Evolutionary conservation across 2,888 invertebrate species (phyloP).

Genomic region (Aphidoletes aphidimyza): DNA sequence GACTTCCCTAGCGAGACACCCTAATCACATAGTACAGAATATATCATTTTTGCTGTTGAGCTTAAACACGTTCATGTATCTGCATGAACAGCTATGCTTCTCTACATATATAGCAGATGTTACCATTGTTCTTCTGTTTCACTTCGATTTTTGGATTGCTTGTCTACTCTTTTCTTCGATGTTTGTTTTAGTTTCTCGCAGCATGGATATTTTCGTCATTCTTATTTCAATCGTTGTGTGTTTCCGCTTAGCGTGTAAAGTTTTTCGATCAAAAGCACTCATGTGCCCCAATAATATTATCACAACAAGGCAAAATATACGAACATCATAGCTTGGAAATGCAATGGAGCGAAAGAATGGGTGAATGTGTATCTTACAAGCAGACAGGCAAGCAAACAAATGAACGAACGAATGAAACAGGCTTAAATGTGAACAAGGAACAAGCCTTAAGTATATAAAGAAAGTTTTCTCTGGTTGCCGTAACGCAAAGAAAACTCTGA

Average conservation of each 20-base stretch:
- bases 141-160: too few species aligned
- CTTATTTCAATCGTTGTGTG: conserved; percentile 39
- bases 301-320: background rate
- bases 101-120: too few species aligned
- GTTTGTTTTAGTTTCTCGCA: conserved; percentile 2
- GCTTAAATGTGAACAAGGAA: background rate
- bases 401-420: too few species aligned
- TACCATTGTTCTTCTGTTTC: too few species aligned
- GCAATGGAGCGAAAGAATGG: conserved; percentile 8
- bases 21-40: too few species aligned
- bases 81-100: too few species aligned
- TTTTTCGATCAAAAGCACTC: conserved; percentile 45
- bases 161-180: background rate
- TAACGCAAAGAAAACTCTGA: background rate
- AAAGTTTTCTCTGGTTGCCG: background rate
- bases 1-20: too few species aligned
- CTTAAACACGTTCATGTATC: too few species aligned
- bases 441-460: background rate
- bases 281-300: conserved; percentile 29
- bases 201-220: conserved; percentile 11
- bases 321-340: background rate
- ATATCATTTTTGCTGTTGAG: background rate
- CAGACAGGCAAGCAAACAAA: too few species aligned
- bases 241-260: conserved; percentile 36
- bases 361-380: background rate